These are phyloP conservation scores for Steinernema feltiae DNA, from an alignment of 1,140 invertebrate genomes.

Conservation along the genomic window DNA sequence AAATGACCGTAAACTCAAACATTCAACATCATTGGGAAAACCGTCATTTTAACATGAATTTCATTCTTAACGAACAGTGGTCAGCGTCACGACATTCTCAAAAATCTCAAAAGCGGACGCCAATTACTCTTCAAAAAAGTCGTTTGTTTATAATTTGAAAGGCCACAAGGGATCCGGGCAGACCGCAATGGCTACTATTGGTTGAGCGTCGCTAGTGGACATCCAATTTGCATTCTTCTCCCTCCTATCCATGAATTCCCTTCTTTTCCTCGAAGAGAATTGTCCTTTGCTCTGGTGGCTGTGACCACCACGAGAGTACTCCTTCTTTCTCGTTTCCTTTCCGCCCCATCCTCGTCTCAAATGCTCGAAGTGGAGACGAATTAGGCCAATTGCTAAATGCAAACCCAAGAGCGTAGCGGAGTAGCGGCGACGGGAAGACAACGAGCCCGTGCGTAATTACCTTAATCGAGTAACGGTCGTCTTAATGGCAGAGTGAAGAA, in stretches of 20 bases:
- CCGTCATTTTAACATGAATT: not conserved
- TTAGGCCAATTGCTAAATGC: constrained; percentile 2
- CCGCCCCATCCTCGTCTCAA: not conserved
- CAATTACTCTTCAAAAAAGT: not conserved
- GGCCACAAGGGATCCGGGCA: not conserved
- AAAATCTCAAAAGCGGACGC: not conserved
- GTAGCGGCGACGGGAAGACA: not conserved
- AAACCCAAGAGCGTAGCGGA: not conserved
- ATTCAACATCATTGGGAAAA: no score
- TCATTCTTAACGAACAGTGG: not conserved
- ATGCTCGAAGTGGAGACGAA: not conserved
- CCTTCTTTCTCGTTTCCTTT: not conserved
- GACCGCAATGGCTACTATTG: not conserved
- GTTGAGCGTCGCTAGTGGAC: not conserved
- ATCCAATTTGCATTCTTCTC: constrained; percentile 1
- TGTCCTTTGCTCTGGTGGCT: not conserved
- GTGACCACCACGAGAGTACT: not conserved
- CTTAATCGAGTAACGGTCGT: constrained; percentile 15
- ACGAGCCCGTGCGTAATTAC: constrained; percentile 8
- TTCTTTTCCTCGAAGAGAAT: not conserved
- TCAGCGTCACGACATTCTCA: not conserved
- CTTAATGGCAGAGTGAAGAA: constrained; percentile 10
- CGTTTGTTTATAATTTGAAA: not conserved
- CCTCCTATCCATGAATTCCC: not conserved
- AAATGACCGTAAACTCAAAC: no score